Evolutionary conservation across 2,888 invertebrate species (phyloP).

Genomic region (Cordylochernes scorpioides): DNA sequence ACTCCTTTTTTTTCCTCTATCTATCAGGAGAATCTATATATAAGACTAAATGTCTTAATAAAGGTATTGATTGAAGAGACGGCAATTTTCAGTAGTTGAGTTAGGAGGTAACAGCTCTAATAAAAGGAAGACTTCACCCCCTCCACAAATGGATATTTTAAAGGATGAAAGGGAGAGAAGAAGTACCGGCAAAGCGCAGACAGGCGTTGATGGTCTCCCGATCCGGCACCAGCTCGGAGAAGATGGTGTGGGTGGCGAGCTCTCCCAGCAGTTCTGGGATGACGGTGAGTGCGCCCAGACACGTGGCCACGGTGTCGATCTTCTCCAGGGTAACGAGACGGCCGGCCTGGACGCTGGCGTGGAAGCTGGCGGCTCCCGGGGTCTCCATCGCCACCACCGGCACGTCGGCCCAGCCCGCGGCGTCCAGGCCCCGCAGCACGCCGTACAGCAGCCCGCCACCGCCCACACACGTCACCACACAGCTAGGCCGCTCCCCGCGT

Average conservation of each 20-base stretch:
- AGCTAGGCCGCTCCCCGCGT: constrained; percentile 19
- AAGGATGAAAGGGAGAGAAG: constrained; percentile 1
- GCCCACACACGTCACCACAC: constrained; percentile 25
- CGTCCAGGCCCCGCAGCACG: constrained; percentile 18
- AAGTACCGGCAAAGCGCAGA: constrained; percentile 22
- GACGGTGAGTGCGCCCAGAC: constrained; percentile 23
- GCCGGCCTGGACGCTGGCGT: constrained; percentile 22
- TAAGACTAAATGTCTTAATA: no score
- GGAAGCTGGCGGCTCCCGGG: constrained; percentile 24
- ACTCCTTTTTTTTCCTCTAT: no score
- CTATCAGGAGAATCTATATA: no score
- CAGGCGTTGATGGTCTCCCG: constrained; percentile 23
- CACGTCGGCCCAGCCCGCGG: constrained; percentile 22
- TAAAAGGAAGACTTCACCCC: no score
- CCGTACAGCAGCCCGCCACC: constrained; percentile 27
- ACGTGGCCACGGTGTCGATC: constrained; percentile 22
- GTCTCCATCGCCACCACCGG: constrained; percentile 28
- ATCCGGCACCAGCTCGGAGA: constrained; percentile 23
- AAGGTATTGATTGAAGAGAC: no score
- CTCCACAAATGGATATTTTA: neutral
- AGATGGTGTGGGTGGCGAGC: constrained; percentile 18
- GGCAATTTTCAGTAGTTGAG: no score
- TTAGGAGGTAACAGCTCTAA: no score
- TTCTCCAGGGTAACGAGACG: constrained; percentile 19
- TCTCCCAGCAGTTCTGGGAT: constrained; percentile 19